A percentile compares a stretch with the other conserved stretches of the same genome.
Conservation (phyloP, 2,113 vertebrate genomes). For the Hucho hucho region DNA sequence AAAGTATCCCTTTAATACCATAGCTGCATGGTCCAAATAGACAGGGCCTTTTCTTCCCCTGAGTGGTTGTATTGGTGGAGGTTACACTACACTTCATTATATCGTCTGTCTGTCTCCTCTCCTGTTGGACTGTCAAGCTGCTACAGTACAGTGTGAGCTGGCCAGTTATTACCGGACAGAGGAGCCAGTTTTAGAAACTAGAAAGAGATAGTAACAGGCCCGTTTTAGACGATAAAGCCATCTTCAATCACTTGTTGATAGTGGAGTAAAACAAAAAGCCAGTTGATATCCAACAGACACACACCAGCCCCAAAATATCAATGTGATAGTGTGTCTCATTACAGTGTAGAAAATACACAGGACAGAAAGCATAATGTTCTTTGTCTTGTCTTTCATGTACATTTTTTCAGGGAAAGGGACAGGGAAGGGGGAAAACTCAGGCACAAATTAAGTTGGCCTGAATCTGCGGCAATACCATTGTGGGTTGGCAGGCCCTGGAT, state of each 20-base stretch:
- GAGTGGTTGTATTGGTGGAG: not conserved
- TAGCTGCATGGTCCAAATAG: conserved; percentile 2
- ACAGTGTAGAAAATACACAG: not conserved
- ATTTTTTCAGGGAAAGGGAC: not conserved
- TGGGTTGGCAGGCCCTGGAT: conserved; percentile 14
- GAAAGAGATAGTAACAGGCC: not conserved
- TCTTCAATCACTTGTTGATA: not conserved
- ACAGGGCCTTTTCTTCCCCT: not conserved
- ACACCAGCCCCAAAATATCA: not conserved
- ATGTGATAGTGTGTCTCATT: not conserved
- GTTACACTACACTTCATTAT: not conserved
- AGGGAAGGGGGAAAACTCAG: not conserved
- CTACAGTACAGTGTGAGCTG: not conserved
- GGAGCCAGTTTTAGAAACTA: not conserved
- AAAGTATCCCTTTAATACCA: not conserved
- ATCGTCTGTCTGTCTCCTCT: conserved; percentile 4
- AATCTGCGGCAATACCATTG: conserved; percentile 11
- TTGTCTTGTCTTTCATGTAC: not conserved
- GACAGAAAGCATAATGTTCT: not conserved
- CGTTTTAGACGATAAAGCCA: not conserved
- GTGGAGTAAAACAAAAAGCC: not conserved
- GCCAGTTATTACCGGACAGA: not conserved
- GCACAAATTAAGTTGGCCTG: conserved; percentile 16
- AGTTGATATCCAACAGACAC: not conserved
- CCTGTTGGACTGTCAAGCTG: conserved; percentile 16